These are phyloP conservation scores for Poeciliopsis presidionis DNA, from an alignment of 2,797 vertebrate genomes.

Conservation along the genomic window DNA sequence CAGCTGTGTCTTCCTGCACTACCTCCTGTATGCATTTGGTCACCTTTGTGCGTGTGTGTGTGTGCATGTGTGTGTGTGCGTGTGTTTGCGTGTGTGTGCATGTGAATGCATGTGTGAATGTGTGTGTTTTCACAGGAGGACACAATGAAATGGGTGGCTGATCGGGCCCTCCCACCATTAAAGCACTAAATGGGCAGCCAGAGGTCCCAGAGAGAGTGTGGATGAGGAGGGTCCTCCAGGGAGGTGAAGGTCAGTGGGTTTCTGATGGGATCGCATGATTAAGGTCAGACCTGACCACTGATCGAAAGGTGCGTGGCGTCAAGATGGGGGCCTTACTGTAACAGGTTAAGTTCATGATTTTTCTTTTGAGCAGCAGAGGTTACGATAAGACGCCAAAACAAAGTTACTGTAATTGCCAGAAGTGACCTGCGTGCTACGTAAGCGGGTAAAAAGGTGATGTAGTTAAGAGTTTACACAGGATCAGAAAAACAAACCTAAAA, in stretches of 20 bases:
- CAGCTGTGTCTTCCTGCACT: conserved; percentile 8
- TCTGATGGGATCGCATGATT: conserved; percentile 83
- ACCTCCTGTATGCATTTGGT: conserved; percentile 24
- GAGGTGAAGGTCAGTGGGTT: conserved; percentile 78
- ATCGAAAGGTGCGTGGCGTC: conserved; percentile 64
- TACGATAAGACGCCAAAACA: conserved; percentile 55
- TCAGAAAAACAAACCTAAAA: background rate
- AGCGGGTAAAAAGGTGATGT: background rate
- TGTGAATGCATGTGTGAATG: conserved; percentile 9
- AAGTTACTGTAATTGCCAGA: conserved; percentile 40
- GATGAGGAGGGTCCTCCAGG: conserved; percentile 78
- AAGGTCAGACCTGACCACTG: conserved; percentile 75
- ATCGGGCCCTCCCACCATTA: conserved; percentile 77
- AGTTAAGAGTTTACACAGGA: background rate
- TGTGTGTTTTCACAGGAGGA: conserved; percentile 34
- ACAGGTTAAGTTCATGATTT: conserved; percentile 67
- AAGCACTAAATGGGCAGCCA: conserved; percentile 78
- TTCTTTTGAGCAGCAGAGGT: conserved; percentile 57
- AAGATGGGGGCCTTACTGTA: conserved; percentile 56
- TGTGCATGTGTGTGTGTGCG: conserved; percentile 4
- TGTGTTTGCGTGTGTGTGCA: background rate
- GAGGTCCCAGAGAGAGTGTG: conserved; percentile 73
- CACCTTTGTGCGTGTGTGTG: background rate
- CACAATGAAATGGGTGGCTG: conserved; percentile 83
- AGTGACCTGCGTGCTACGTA: background rate